A percentile compares a stretch with the other conserved stretches of the same genome.
Evolutionary conservation across 2,888 invertebrate species (phyloP).

Genomic region (Noctuana brunneofusca): DNA sequence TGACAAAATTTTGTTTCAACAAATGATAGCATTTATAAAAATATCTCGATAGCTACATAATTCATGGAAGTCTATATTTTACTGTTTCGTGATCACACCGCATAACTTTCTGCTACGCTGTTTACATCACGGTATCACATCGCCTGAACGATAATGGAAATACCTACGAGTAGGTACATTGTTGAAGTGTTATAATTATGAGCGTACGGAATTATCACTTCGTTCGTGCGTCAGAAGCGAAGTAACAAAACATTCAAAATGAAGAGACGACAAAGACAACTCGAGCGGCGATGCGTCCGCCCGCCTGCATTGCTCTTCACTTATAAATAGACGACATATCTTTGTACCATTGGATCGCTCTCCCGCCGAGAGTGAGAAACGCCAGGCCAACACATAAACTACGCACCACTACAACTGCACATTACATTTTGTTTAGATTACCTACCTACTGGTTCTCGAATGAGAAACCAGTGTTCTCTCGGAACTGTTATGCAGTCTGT

Average conservation of each 20-base stretch:
- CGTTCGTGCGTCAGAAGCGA: conserved; percentile 25
- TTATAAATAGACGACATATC: conserved; percentile 79
- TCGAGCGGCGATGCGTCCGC: conserved; percentile 55
- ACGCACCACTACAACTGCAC: conserved; percentile 39
- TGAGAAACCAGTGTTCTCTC: conserved; percentile 25
- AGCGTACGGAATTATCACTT: conserved; percentile 23
- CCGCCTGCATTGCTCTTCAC: conserved; percentile 65
- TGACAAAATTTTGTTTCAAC: not conserved
- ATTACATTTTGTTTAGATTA: conserved; percentile 59
- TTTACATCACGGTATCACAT: conserved; percentile 25
- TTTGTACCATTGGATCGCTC: conserved; percentile 67
- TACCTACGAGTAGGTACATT: conserved; percentile 12
- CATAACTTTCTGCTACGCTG: conserved; percentile 9
- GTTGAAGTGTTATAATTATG: not conserved
- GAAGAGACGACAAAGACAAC: conserved; percentile 26
- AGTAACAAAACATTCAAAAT: conserved; percentile 30
- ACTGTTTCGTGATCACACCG: not conserved
- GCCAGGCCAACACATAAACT: conserved; percentile 57
- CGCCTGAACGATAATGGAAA: conserved; percentile 23
- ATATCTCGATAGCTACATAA: not conserved
- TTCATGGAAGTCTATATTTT: not conserved
- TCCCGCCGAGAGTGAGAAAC: conserved; percentile 68
- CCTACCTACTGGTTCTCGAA: conserved; percentile 49
- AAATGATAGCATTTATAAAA: not conserved
- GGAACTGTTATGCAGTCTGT: conserved; percentile 24